Evolutionary conservation across 2,113 vertebrate species (phyloP).

Genomic region (Mungos mungo): DNA sequence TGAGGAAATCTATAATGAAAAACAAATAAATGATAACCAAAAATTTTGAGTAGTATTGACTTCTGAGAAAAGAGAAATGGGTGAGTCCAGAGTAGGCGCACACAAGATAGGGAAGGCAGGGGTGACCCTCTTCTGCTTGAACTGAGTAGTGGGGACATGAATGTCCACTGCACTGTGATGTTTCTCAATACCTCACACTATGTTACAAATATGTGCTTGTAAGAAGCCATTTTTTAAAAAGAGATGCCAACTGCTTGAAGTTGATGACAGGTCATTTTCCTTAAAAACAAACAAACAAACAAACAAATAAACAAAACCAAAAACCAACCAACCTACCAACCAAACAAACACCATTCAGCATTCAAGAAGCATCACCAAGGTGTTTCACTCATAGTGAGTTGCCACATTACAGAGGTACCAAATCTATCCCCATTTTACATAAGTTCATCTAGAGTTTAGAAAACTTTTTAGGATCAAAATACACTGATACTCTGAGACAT

Average conservation of each 20-base stretch:
- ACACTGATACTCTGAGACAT: neutral
- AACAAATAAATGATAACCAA: neutral
- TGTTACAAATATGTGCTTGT: neutral
- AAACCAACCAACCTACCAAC: neutral
- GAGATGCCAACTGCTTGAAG: neutral
- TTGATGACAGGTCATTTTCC: too few relatives aligned
- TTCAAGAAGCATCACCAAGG: neutral
- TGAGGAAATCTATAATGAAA: neutral
- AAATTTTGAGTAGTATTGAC: neutral
- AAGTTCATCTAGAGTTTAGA: neutral
- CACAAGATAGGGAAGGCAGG: accelerated
- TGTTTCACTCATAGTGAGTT: neutral
- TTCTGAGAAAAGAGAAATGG: neutral
- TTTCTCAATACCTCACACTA: neutral
- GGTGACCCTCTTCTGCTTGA: neutral
- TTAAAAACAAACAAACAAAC: neutral
- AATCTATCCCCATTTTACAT: neutral
- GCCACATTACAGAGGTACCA: neutral
- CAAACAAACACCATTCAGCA: too few relatives aligned
- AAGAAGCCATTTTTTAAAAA: neutral
- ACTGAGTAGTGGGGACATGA: neutral
- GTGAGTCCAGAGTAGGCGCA: neutral
- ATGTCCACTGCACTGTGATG: neutral
- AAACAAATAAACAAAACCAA: neutral
- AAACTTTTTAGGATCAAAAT: neutral